phyloP scores from a whole-genome alignment of 1,140 invertebrate species.

The Drosophila subpulchrella region DNA sequence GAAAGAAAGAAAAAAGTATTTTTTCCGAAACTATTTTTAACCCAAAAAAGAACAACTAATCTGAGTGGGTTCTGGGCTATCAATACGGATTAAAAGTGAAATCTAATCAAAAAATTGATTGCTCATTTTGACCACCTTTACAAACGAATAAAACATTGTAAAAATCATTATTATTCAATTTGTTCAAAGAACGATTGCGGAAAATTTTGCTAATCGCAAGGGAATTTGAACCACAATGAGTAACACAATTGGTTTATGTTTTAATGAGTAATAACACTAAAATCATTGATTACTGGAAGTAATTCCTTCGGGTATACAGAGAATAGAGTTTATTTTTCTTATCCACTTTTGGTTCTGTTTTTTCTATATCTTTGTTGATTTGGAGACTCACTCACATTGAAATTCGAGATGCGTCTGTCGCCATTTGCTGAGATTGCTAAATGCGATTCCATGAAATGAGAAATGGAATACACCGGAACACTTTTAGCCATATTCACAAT shows the following conservation, averaged over 20 bases:
- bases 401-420: constrained; percentile 12
- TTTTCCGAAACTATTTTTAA: not conserved
- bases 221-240: not conserved
- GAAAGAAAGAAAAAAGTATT: too few species aligned
- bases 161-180: not conserved
- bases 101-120: constrained; percentile 1
- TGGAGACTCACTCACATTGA: constrained; percentile 63
- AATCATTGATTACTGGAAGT: not conserved
- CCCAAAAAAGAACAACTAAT: not conserved
- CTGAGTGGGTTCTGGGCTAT: not conserved
- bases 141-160: not conserved
- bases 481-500: constrained; percentile 51
- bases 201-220: not conserved
- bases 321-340: not conserved
- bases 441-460: constrained; percentile 66
- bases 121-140: not conserved
- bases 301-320: not conserved
- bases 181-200: not conserved
- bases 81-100: not conserved
- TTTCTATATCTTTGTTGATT: not conserved
- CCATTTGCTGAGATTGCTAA: constrained; percentile 13
- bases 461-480: constrained; percentile 74
- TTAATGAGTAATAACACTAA: not conserved
- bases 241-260: not conserved
- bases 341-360: not conserved